Conservation (phyloP, 2,888 invertebrate genomes). For the Ophioninae sp. region DNA sequence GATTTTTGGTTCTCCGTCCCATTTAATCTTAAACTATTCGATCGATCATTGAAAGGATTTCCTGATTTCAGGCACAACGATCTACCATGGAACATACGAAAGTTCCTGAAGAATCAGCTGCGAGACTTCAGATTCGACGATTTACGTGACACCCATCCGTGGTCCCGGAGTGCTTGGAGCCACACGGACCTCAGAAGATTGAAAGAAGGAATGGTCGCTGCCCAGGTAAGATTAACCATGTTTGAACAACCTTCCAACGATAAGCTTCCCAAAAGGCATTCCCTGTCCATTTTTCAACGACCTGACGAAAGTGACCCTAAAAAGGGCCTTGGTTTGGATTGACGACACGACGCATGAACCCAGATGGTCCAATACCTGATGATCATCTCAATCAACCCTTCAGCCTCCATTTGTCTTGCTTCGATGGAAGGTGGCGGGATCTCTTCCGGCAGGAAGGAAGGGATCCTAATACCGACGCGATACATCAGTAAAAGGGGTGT, state of each 20-base stretch:
- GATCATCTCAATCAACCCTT: background rate
- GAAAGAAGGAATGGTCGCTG: constrained; percentile 88
- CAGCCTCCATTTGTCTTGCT: constrained; percentile 40
- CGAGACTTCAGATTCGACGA: constrained; percentile 91
- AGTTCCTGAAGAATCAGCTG: constrained; percentile 93
- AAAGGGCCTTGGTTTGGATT: background rate
- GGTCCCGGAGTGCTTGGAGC: constrained; percentile 89
- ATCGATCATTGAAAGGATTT: background rate
- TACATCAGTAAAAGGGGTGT: constrained; percentile 7
- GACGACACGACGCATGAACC: background rate
- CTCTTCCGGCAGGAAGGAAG: constrained; percentile 31
- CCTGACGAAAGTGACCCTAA: background rate
- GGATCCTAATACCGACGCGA: constrained; percentile 39
- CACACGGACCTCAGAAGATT: constrained; percentile 90
- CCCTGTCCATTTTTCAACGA: constrained; percentile 46
- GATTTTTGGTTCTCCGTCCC: no score
- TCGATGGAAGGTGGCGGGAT: constrained; percentile 35
- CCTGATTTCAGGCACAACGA: constrained; percentile 89
- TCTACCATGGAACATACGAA: constrained; percentile 94
- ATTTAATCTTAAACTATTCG: no score
- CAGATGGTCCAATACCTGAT: background rate
- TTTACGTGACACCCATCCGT: constrained; percentile 86
- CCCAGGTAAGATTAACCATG: constrained; percentile 84
- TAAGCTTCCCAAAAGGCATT: constrained; percentile 15
- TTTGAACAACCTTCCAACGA: background rate